These are phyloP conservation scores for Mamestra configurata DNA, from an alignment of 1,140 invertebrate genomes.

Conservation along the genomic window DNA sequence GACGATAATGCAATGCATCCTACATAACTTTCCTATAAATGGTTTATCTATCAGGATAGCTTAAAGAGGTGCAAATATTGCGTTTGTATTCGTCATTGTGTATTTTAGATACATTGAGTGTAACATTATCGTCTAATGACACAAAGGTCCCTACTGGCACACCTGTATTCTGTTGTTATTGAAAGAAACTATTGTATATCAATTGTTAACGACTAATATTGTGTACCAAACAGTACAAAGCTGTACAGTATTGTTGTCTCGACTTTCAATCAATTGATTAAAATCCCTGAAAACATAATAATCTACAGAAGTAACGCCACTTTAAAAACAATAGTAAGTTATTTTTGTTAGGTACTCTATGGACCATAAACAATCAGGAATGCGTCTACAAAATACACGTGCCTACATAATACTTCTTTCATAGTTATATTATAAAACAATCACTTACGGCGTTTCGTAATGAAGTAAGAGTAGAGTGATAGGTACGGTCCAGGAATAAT, in stretches of 20 bases:
- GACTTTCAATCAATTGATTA: no score
- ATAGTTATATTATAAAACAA: no score
- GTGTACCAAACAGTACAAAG: background rate
- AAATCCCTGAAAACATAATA: no score
- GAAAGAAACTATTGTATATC: background rate
- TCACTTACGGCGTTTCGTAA: no score
- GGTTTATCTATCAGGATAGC: background rate
- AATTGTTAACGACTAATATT: background rate
- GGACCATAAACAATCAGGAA: conserved; percentile 12
- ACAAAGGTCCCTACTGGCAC: background rate
- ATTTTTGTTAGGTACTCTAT: background rate
- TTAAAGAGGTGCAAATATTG: background rate
- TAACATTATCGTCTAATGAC: background rate
- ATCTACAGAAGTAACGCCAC: background rate
- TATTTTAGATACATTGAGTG: background rate
- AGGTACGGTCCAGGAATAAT: no score
- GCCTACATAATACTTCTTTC: background rate
- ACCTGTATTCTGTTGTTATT: background rate
- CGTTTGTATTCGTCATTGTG: background rate
- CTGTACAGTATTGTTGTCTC: no score
- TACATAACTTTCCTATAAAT: background rate
- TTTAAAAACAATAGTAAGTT: background rate
- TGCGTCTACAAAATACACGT: background rate
- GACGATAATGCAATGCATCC: background rate
- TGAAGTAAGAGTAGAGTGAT: no score